phyloP scores from a whole-genome alignment of 2,888 invertebrate genomes.

The Selenia dentaria region DNA sequence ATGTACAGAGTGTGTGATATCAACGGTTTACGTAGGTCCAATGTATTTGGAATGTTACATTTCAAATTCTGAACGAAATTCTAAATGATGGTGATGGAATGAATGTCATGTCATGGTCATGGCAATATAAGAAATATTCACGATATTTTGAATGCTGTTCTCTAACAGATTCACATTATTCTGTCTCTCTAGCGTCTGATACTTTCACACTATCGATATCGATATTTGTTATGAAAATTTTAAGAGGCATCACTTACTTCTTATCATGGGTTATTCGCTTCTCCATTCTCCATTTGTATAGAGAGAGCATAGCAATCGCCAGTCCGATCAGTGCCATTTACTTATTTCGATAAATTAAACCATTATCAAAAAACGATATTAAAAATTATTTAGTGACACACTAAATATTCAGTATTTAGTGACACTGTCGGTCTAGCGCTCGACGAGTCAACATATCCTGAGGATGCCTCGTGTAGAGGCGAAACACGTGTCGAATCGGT shows the following conservation, averaged over 20 bases:
- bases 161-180: too few species aligned
- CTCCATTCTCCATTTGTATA: too few species aligned
- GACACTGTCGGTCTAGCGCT: too few species aligned
- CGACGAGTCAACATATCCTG: too few species aligned
- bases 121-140: conserved; percentile 12
- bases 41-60: conserved; percentile 54
- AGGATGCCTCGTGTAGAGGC: too few species aligned
- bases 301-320: too few species aligned
- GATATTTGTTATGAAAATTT: not conserved
- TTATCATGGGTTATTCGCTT: not conserved
- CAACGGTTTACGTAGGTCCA: conserved; percentile 34
- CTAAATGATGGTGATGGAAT: conserved; percentile 35
- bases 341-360: too few species aligned
- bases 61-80: conserved; percentile 23
- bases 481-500: too few species aligned
- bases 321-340: too few species aligned
- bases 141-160: not conserved
- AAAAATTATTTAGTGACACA: too few species aligned
- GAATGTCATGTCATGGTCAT: conserved; percentile 33
- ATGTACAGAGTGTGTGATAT: conserved; percentile 43
- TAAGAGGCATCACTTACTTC: not conserved
- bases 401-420: too few species aligned
- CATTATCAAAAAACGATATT: too few species aligned
- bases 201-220: not conserved
- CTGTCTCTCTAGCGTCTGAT: not conserved